Evolutionary conservation across 2,113 vertebrate genomes (phyloP).

Genomic region (Melanerpes formicivorus): DNA sequence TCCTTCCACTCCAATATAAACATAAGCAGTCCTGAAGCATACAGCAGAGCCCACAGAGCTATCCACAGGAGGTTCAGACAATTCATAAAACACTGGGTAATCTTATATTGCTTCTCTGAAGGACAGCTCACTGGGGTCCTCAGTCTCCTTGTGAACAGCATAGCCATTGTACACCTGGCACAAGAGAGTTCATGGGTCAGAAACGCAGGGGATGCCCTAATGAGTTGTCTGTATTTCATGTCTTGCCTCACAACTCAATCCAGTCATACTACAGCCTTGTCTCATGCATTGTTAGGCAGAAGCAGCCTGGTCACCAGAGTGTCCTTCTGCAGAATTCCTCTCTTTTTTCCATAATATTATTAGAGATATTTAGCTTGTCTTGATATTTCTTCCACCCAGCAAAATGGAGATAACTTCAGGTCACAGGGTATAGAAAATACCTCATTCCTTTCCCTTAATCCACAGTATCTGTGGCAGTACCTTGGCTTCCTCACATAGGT

Average conservation of each 20-base stretch:
- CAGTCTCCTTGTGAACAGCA: background rate
- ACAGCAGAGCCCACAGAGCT: background rate
- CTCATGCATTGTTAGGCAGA: background rate
- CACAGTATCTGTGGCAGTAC: background rate
- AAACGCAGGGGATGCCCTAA: background rate
- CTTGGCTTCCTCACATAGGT: background rate
- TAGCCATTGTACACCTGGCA: background rate
- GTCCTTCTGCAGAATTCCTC: background rate
- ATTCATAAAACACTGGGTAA: background rate
- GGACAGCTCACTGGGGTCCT: background rate
- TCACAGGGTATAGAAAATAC: background rate
- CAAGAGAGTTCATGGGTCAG: background rate
- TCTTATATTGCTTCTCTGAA: background rate
- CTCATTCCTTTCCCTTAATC: background rate
- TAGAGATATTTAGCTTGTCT: background rate
- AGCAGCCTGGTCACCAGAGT: background rate
- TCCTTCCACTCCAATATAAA: background rate
- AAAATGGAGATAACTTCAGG: background rate
- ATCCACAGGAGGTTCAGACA: background rate
- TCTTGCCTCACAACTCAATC: background rate
- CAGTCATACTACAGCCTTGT: background rate
- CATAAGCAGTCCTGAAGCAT: background rate
- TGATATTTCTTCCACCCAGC: background rate
- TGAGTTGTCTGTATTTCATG: background rate
- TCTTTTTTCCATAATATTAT: background rate